Conservation (phyloP, 2,888 invertebrate genomes). For the Metacarcinus magister region DNA sequence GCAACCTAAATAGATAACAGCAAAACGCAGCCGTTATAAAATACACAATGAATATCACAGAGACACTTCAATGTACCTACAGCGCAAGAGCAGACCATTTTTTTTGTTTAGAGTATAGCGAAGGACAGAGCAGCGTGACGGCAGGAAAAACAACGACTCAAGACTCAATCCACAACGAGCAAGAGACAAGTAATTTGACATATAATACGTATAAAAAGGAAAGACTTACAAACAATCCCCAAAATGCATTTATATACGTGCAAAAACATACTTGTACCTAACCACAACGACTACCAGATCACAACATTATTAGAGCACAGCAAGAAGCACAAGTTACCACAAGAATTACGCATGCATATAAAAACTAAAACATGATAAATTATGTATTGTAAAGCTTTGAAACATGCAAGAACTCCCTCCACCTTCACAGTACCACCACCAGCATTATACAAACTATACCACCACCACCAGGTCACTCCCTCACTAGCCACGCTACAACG, state of each 20-base stretch:
- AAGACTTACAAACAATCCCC: background rate
- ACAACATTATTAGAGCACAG: no score
- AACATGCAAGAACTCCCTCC: background rate
- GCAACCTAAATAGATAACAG: background rate
- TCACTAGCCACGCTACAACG: background rate
- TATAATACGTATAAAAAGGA: background rate
- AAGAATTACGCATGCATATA: background rate
- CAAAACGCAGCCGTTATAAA: background rate
- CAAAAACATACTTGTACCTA: no score
- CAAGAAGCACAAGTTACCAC: background rate
- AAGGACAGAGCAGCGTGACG: background rate
- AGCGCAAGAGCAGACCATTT: no score
- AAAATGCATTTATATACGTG: background rate
- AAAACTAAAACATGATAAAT: background rate
- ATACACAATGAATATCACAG: no score
- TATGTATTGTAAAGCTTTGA: background rate
- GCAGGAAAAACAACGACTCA: background rate
- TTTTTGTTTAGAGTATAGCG: background rate
- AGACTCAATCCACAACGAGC: background rate
- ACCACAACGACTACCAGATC: background rate
- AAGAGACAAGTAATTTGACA: background rate
- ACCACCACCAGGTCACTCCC: background rate
- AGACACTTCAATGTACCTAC: no score
- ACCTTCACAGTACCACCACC: background rate
- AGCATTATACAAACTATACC: background rate